Evolutionary conservation across 2,113 vertebrate genomes (phyloP).

Genomic region (Anguilla rostrata): DNA sequence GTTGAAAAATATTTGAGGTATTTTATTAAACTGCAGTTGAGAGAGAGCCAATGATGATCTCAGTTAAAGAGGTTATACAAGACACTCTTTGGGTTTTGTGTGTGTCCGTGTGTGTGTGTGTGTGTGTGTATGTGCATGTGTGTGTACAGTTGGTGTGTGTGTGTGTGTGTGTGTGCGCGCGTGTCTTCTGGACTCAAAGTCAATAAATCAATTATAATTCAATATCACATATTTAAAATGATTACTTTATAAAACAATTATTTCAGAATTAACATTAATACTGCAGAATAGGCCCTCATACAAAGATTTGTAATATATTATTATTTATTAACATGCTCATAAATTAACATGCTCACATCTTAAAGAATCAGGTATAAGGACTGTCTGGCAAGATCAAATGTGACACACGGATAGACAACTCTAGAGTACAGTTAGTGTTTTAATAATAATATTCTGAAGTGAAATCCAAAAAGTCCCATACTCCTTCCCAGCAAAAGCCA

Average conservation of each 20-base stretch:
- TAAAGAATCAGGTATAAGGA: no score
- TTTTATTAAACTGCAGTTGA: conserved; percentile 30
- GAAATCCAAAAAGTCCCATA: not conserved
- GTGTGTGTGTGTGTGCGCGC: not conserved
- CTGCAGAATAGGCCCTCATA: no score
- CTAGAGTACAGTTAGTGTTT: not conserved
- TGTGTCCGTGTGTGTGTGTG: not conserved
- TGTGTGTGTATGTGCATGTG: not conserved
- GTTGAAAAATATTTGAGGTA: conserved; percentile 22
- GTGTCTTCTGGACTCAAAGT: no score
- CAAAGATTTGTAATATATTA: no score
- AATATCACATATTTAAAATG: no score
- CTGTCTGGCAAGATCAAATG: no score
- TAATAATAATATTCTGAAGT: not conserved
- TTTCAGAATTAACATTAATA: no score
- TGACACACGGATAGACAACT: not conserved
- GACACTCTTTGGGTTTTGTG: not conserved
- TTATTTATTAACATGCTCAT: no score
- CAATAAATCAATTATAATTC: no score
- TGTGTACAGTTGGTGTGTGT: not conserved
- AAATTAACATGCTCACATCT: no score
- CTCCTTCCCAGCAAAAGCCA: not conserved
- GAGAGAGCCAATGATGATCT: conserved; percentile 22
- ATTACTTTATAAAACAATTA: no score
- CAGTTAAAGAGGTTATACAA: not conserved